Conservation (phyloP, 1,140 invertebrate genomes). For the Gonatopus flavifemur region DNA sequence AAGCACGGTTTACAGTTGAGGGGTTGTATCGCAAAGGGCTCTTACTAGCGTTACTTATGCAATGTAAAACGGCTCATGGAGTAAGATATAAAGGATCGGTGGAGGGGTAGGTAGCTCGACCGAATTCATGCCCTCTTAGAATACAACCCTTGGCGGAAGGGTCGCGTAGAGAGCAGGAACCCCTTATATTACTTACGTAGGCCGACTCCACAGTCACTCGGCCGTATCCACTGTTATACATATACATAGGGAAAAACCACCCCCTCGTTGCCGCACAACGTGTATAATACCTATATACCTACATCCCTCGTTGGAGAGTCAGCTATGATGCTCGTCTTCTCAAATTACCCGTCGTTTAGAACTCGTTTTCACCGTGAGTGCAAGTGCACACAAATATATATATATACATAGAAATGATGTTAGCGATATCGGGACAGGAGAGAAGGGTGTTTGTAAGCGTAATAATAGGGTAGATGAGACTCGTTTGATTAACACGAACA, state of each 20-base stretch:
- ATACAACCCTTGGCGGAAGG: constrained; percentile 48
- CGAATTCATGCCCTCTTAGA: constrained; percentile 52
- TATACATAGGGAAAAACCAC: constrained; percentile 26
- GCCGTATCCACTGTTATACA: constrained; percentile 36
- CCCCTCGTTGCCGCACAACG: no score
- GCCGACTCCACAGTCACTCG: constrained; percentile 37
- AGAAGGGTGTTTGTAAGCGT: no score
- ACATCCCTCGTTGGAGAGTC: constrained; percentile 17
- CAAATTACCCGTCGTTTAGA: constrained; percentile 57
- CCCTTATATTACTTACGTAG: constrained; percentile 51
- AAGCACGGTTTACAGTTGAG: constrained; percentile 46
- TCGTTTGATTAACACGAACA: constrained; percentile 25
- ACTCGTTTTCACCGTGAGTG: constrained; percentile 48
- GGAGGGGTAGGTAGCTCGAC: constrained; percentile 26
- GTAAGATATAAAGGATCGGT: constrained; percentile 4
- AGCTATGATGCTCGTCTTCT: constrained; percentile 21
- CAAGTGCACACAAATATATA: constrained; percentile 45
- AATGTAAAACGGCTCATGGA: constrained; percentile 38
- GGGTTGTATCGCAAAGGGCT: constrained; percentile 33
- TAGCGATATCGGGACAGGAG: no score
- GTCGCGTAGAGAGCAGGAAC: constrained; percentile 44
- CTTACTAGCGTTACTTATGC: constrained; percentile 50
- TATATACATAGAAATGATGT: no score
- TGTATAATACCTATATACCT: constrained; percentile 36
- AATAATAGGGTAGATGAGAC: constrained; percentile 2